A percentile compares a stretch with the other conserved stretches of the same genome.
Conservation (phyloP, 2,113 vertebrate species). For the Tachuris rubrigastra region DNA sequence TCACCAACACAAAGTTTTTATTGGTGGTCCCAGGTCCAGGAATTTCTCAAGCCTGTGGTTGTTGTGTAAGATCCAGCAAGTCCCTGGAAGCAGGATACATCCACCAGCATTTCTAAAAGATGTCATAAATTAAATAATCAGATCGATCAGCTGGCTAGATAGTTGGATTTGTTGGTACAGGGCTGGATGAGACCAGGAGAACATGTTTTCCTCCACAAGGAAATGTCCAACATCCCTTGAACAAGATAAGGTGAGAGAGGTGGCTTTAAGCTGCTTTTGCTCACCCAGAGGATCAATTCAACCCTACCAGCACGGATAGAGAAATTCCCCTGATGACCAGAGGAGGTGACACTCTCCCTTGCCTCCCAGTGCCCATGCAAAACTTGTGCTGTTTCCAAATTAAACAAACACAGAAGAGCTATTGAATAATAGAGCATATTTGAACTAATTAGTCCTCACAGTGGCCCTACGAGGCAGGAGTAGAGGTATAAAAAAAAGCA, state of each 20-base stretch:
- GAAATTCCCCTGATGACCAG: neutral
- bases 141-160: fast-evolving
- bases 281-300: neutral
- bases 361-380: neutral
- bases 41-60: neutral
- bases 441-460: neutral
- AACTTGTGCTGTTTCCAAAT: neutral
- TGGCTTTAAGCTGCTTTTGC: neutral
- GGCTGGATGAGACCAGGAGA: neutral
- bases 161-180: fast-evolving
- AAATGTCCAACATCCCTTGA: neutral
- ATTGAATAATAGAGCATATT: neutral
- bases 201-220: fast-evolving
- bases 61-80: neutral
- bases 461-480: neutral
- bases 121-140: neutral
- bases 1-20: neutral
- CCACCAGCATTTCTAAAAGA: fast-evolving
- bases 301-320: neutral
- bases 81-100: neutral
- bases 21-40: conserved; percentile 39
- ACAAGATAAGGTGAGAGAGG: neutral
- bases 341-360: neutral
- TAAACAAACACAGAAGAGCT: neutral
- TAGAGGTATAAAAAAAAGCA: neutral